These are phyloP conservation scores for Gobio gobio DNA, from an alignment of 2,113 vertebrate genomes.

Conservation along the genomic window DNA sequence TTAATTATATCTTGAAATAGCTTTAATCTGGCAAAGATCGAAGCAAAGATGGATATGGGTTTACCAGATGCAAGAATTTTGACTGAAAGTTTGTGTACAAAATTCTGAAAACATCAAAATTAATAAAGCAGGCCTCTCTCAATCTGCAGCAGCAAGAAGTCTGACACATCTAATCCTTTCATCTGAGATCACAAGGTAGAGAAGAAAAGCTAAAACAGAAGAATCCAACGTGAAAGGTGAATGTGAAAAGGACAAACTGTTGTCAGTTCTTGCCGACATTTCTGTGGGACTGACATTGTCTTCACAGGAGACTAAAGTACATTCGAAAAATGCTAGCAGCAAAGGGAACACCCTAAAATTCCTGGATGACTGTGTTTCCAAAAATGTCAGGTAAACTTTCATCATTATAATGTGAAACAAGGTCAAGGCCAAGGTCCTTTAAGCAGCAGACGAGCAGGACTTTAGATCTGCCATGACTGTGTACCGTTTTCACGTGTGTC, in stretches of 20 bases:
- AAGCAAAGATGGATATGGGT: background rate
- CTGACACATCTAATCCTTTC: conserved; percentile 14
- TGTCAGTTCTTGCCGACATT: conserved; percentile 15
- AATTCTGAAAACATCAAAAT: background rate
- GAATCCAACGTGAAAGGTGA: conserved; percentile 22
- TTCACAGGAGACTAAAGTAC: conserved; percentile 19
- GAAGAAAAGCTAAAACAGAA: conserved; percentile 4
- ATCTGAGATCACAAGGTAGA: conserved; percentile 35
- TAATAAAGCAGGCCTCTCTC: background rate
- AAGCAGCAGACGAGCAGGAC: conserved; percentile 18
- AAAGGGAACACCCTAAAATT: conserved; percentile 26
- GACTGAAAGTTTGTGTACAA: background rate
- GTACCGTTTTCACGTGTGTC: conserved; percentile 1
- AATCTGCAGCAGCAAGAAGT: background rate
- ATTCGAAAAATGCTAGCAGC: background rate
- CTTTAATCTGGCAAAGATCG: background rate
- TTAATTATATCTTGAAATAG: background rate
- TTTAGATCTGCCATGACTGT: conserved; percentile 18
- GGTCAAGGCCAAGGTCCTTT: conserved; percentile 8
- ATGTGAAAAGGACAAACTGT: background rate
- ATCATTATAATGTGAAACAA: conserved; percentile 9
- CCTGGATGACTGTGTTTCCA: background rate
- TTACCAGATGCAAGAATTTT: background rate
- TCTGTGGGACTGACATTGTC: conserved; percentile 7
- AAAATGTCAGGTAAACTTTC: background rate